Evolutionary conservation across 2,888 invertebrate genomes (phyloP), one percentile per base, ranked within the genome.

Genomic region (Proisotoma minuta): DNA sequence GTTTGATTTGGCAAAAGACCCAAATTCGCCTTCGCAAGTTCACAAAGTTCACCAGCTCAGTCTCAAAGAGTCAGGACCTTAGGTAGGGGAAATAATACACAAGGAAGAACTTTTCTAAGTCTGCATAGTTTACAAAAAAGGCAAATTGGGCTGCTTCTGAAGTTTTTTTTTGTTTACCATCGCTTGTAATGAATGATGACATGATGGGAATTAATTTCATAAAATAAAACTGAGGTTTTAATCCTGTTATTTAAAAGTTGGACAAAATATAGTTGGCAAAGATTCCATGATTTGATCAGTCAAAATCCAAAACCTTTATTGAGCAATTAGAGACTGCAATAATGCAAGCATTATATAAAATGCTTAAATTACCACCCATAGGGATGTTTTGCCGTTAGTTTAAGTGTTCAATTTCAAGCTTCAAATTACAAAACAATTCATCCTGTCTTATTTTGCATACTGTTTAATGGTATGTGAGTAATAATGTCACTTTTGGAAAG

Each of bases 1-100:
- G 8, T 54, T 18, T 18, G 18, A 43, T 56, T 56, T 56, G 56
- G 56, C 56, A 56, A 56, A 40, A 23, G 43, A 56, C 56, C 56
- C 56, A 43, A 47, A 43, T 56, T 56, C 43, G 43, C 43, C 43
- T 43, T 43, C 43, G 43, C 43, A 43, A 43, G 43, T 43, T 43
- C 43, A 43, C 43, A 43, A 43, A 43, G 43, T 43, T 43, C 43
- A 43, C 43, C 43, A 24, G 24, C 39, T 54, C 54, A 54, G 39
- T 40, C 43, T 40, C 43, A 43, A 22, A 28, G 20, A n/a, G 28
- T 51, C 28, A n/a, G n/a, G n/a, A n/a, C n/a, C n/a, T n/a, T n/a
- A n/a, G n/a, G n/a, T n/a, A n/a, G n/a, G n/a, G n/a, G n/a, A n/a
- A n/a, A n/a, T n/a, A n/a, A 34, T 43, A n/a, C 43, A 43, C 5